Conservation (phyloP, 2,113 vertebrate genomes). For the Misgurnus anguillicaudatus region DNA sequence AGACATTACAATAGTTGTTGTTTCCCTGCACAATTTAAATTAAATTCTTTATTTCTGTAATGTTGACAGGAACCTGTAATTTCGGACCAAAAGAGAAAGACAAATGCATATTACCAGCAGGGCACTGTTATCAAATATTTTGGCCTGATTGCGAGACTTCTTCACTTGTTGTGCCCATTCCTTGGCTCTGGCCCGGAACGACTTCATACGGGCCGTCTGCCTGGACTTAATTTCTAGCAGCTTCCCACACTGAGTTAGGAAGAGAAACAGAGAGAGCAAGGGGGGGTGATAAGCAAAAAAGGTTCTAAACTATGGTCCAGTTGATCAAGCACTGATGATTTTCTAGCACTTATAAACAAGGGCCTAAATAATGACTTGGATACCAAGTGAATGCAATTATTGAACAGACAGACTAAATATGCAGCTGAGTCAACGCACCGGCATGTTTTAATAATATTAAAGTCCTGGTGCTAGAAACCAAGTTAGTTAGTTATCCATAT, state of each 20-base stretch:
- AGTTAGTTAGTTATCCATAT: neutral
- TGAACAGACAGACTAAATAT: neutral
- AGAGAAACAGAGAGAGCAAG: neutral
- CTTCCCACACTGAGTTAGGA: neutral
- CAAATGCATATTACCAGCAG: conserved; percentile 3
- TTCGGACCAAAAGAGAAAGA: neutral
- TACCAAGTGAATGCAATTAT: neutral
- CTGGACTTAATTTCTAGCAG: neutral
- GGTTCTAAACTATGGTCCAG: too few species aligned
- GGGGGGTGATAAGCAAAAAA: too few species aligned
- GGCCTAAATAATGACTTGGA: neutral
- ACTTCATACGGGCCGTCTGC: neutral
- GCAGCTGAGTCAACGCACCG: neutral
- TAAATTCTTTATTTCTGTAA: neutral
- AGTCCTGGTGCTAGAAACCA: neutral
- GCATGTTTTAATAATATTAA: neutral
- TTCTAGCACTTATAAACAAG: too few species aligned
- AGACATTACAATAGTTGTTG: neutral
- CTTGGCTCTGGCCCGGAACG: neutral
- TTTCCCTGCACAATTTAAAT: neutral
- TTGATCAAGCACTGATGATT: too few species aligned
- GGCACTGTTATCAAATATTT: neutral
- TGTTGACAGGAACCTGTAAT: neutral
- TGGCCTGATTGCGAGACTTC: neutral
- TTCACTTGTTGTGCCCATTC: neutral